phyloP scores from a whole-genome alignment of 2,113 vertebrate genomes.

The Sinocyclocheilus grahami region DNA sequence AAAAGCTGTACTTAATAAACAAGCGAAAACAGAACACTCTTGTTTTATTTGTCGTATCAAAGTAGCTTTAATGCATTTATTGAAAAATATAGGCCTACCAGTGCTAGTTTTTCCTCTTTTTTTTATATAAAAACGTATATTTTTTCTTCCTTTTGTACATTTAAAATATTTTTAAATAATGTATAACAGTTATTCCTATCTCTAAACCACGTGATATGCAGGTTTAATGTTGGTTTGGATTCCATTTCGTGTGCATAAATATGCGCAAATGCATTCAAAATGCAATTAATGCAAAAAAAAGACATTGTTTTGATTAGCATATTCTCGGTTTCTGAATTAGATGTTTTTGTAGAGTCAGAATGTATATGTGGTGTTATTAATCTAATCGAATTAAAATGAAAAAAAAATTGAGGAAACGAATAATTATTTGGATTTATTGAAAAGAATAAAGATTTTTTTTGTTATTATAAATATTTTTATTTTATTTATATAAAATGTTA shows the following conservation, averaged over 20 bases:
- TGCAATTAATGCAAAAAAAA: background rate
- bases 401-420: background rate
- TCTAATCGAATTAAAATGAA: background rate
- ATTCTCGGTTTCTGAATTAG: background rate
- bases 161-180: background rate
- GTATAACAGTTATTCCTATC: background rate
- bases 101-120: background rate
- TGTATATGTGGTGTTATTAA: too few species aligned
- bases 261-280: background rate
- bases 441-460: too few species aligned
- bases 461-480: too few species aligned
- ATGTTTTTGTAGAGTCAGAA: background rate
- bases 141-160: background rate
- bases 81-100: background rate
- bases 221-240: too few species aligned
- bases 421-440: background rate
- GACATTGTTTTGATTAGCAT: background rate
- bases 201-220: too few species aligned
- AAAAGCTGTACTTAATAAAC: background rate
- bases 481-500: too few species aligned
- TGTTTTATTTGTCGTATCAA: background rate
- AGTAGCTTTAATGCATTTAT: background rate
- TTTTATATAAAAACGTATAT: background rate
- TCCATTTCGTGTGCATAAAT: background rate
- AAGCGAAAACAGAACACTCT: background rate